phyloP scores from a whole-genome alignment of 2,888 invertebrate species.

The Nesidiocoris tenuis region DNA sequence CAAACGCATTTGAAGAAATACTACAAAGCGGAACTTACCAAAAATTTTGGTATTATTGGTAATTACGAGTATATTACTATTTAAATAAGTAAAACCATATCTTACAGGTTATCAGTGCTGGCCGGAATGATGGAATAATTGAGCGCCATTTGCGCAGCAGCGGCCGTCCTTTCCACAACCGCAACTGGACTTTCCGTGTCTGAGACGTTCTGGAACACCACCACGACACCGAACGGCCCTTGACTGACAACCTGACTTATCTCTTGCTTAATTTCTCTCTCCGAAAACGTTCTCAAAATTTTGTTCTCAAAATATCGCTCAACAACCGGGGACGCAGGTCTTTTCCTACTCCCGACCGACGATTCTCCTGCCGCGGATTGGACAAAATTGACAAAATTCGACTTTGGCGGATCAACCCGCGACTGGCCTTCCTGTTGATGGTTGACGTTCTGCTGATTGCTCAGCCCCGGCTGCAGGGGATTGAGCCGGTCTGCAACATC shows the following conservation, averaged over 20 bases:
- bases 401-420: neutral
- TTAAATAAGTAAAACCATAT: neutral
- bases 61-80: too few relatives aligned
- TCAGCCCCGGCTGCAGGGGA: slow-evolving; percentile 1
- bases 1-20: too few relatives aligned
- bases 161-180: slow-evolving; percentile 52
- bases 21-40: too few relatives aligned
- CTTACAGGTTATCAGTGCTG: slow-evolving; percentile 21
- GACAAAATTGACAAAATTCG: slow-evolving; percentile 34
- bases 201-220: slow-evolving; percentile 53
- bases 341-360: neutral
- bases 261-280: slow-evolving; percentile 20
- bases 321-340: slow-evolving; percentile 16
- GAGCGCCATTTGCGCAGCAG: slow-evolving; percentile 49
- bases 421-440: neutral
- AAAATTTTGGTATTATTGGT: too few relatives aligned
- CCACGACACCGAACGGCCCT: slow-evolving; percentile 53
- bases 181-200: slow-evolving; percentile 52
- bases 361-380: neutral
- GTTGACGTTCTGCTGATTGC: neutral
- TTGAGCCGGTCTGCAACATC: slow-evolving; percentile 23
- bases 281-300: neutral
- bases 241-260: slow-evolving; percentile 39
- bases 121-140: slow-evolving; percentile 14
- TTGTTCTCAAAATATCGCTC: slow-evolving; percentile 23